Conservation (phyloP, 2,888 invertebrate genomes). For the Eurois occulta region DNA sequence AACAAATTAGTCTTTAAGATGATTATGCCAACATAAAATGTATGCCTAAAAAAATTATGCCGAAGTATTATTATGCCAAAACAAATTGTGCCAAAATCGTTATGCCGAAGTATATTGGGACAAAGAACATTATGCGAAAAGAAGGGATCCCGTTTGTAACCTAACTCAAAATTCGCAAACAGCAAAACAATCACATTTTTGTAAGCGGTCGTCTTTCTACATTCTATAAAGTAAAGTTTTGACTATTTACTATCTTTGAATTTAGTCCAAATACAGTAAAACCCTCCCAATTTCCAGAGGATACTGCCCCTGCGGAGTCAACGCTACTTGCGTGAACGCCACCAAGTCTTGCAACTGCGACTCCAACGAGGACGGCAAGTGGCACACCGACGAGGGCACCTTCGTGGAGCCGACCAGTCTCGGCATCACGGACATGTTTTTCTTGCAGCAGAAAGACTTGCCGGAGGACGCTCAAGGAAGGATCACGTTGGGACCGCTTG, state of each 20-base stretch:
- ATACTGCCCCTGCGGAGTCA: slow-evolving; percentile 94
- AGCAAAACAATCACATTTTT: neutral
- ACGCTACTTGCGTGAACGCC: slow-evolving; percentile 95
- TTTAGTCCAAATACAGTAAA: neutral
- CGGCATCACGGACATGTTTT: slow-evolving; percentile 97
- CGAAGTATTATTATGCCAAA: too few relatives aligned
- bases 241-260: neutral
- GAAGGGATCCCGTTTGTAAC: neutral
- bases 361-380: slow-evolving; percentile 94
- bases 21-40: too few relatives aligned
- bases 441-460: slow-evolving; percentile 95
- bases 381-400: slow-evolving; percentile 97
- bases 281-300: slow-evolving; percentile 87
- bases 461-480: slow-evolving; percentile 96
- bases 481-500: slow-evolving; percentile 96
- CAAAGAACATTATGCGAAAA: too few relatives aligned
- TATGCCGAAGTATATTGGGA: too few relatives aligned
- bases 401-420: slow-evolving; percentile 95
- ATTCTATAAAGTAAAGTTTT: neutral
- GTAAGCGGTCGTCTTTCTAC: too few relatives aligned
- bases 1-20: too few relatives aligned
- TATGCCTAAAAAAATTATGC: too few relatives aligned
- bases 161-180: neutral
- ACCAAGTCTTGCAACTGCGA: slow-evolving; percentile 98
- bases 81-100: too few relatives aligned